Evolutionary conservation across 2,113 vertebrate genomes (phyloP).

Genomic region (Alces alces): DNA sequence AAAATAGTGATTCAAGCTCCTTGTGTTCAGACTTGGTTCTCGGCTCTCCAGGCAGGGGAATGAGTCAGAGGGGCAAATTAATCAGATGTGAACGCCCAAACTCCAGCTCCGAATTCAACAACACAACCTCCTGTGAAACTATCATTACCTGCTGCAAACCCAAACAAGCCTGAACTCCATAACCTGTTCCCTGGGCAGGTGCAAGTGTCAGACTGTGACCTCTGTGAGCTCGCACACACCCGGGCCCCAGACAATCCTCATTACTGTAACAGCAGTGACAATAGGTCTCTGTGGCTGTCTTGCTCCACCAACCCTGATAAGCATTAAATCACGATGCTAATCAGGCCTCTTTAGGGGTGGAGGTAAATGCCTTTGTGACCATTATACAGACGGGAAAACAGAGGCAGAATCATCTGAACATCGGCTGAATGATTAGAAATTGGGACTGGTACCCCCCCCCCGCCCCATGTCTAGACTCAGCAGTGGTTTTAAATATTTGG

Average conservation of each 20-base stretch:
- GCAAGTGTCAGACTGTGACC: not conserved
- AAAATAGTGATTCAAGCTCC: not conserved
- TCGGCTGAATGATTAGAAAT: not conserved
- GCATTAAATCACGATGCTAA: too few relatives aligned
- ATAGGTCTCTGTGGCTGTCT: not conserved
- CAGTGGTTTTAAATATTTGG: not conserved
- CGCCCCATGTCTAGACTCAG: not conserved
- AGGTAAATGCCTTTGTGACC: not conserved
- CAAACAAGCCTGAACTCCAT: constrained; percentile 17
- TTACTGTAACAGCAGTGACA: too few relatives aligned
- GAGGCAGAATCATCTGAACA: not conserved
- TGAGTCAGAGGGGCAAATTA: not conserved
- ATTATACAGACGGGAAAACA: not conserved
- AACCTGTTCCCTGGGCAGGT: not conserved
- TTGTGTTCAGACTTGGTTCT: not conserved
- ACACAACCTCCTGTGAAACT: not conserved
- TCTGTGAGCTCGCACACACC: not conserved
- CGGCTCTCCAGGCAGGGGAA: not conserved
- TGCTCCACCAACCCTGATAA: rapidly evolving
- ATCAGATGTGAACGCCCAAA: not conserved
- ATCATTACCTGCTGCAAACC: not conserved
- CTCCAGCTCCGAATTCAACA: not conserved
- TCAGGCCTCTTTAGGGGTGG: not conserved
- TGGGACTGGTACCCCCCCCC: rapidly evolving
- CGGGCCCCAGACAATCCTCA: not conserved